Base-by-base conservation (phyloP, 2,113 vertebrate species). In the Tringa solitaria region DNA sequence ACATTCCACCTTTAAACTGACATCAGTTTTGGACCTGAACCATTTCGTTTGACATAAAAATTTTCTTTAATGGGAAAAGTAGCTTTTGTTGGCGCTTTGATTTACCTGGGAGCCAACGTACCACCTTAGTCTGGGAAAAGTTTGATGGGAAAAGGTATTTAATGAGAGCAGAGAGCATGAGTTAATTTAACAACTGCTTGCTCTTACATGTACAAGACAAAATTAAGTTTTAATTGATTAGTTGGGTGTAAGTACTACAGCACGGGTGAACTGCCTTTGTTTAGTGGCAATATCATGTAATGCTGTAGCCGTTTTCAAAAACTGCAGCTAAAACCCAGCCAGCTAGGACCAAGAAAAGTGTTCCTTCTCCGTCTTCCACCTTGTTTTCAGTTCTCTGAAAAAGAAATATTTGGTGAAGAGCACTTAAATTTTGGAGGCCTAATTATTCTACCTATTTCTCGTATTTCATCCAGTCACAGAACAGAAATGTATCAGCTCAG, bases 51-150 rank as follows among this genome's bases (percentile, higher is more conserved):
- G 8, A 95, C 95, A 95, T 89, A 87, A 96, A 96, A 94, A 87
- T 68, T 83, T 88, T 59, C 87, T 96, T 97, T 96, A 90, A 87
- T 96, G 70, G 89, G 91, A 85, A 87, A 97, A 93, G 87, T 72
- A 64, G 43, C 93, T 98, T 96, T 75, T 96, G 95, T 82, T 95
- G 96, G 89, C 84, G 90, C 56, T 96, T 97, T 90, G 92, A 94
- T 97, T 97, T 97, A 98, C 82, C 92, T 95, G 89, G 53, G 96
- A 97, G 92, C 87, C 63, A 94, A 87, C 3, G 33, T 95, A 94
- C 22, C 39, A 87, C 77, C 80, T 92, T 88, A 63, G 86, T 92
- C 75, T 95, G 94, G 39, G 94, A 82, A 79, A 95, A 88, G 41
- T 67, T 76, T 14, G 8, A 81, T 92, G 59, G 93, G 43, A 89